A percentile compares a stretch with the other conserved stretches of the same genome.
Conservation (phyloP, 2,113 vertebrate species). For the Hemiprocne comata region DNA sequence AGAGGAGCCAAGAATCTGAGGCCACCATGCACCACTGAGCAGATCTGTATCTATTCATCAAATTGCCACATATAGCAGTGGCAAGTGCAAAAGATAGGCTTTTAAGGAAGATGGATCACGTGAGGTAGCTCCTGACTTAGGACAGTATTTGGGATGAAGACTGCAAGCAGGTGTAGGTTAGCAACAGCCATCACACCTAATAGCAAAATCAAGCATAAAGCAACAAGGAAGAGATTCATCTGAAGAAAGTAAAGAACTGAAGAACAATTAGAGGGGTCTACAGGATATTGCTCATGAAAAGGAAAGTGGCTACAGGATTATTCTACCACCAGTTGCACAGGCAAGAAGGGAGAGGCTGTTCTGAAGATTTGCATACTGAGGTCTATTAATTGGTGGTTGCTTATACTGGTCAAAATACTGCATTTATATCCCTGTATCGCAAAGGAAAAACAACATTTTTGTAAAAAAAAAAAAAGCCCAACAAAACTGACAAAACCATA, state of each 20-base stretch:
- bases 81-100: conserved; percentile 32
- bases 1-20: conserved; percentile 37
- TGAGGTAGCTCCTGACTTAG: neutral
- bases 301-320: neutral
- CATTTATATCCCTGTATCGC: neutral
- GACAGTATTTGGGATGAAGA: neutral
- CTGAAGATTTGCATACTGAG: neutral
- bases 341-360: neutral
- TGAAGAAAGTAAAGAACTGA: neutral
- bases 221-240: neutral
- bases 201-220: neutral
- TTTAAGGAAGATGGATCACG: conserved; percentile 27
- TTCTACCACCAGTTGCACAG: neutral
- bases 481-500: neutral
- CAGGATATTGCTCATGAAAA: neutral
- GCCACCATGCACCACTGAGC: conserved; percentile 37
- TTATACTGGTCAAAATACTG: neutral
- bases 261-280: neutral
- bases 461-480: neutral
- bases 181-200: neutral
- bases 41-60: conserved; percentile 23
- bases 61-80: neutral
- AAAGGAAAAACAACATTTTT: neutral
- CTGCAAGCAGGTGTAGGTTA: neutral
- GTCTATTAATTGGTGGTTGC: neutral